These are phyloP conservation scores for Melikaiella ostensackeni DNA, from an alignment of 2,888 invertebrate genomes.

Conservation along the genomic window DNA sequence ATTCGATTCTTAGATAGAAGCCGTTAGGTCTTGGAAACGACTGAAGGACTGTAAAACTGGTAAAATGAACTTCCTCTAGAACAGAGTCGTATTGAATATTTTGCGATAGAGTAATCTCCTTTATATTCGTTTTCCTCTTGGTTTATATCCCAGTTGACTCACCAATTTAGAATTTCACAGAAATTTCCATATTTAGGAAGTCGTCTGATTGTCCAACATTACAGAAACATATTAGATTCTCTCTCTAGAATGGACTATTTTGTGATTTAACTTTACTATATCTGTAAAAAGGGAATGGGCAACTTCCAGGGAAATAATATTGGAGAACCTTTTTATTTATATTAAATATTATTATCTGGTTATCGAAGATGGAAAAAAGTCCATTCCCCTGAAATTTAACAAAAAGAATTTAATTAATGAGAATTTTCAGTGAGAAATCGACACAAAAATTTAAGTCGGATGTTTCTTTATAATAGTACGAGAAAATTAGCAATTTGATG, in stretches of 20 bases:
- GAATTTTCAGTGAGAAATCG: background rate
- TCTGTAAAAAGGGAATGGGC: no score
- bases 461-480: background rate
- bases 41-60: background rate
- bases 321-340: no score
- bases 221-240: no score
- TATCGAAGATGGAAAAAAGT: no score
- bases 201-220: no score
- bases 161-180: background rate
- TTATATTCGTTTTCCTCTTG: background rate
- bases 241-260: no score
- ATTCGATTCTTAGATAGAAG: background rate
- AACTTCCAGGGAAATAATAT: no score
- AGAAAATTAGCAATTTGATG: slow-evolving; percentile 1
- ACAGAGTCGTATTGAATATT: background rate
- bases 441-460: background rate
- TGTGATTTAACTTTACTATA: no score
- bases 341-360: no score
- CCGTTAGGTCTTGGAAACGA: background rate
- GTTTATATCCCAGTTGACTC: background rate
- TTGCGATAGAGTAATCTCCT: background rate
- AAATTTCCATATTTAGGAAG: background rate
- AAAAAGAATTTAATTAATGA: background rate
- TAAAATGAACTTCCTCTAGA: background rate
- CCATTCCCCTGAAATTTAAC: background rate